Evolutionary conservation across 2,797 vertebrate species (phyloP).

Genomic region (Dendrocincla fuliginosa): DNA sequence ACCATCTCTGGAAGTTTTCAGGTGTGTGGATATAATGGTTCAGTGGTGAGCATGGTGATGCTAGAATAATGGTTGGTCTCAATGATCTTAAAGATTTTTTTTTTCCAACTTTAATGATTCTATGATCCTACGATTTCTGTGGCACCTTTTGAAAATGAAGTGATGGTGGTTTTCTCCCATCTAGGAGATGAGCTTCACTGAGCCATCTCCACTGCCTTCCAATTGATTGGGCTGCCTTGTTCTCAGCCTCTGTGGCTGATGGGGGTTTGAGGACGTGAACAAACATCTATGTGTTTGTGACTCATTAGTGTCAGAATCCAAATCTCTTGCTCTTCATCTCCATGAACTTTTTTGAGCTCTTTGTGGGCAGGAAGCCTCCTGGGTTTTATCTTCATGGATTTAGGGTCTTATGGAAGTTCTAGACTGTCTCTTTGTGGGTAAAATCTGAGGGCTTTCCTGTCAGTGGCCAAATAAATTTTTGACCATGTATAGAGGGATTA

Average conservation of each 20-base stretch:
- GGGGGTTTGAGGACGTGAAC: background rate
- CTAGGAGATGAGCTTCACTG: background rate
- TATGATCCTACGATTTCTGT: background rate
- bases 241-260: background rate
- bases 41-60: rapidly evolving
- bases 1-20: background rate
- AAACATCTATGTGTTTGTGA: background rate
- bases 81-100: background rate
- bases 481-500: background rate
- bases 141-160: background rate
- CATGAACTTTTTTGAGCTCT: background rate
- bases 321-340: background rate
- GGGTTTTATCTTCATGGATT: background rate
- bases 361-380: background rate
- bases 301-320: background rate
- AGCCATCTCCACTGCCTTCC: background rate
- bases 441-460: background rate
- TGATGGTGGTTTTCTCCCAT: background rate
- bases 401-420: background rate
- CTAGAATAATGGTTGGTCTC: background rate
- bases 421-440: background rate
- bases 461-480: background rate
- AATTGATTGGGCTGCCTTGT: background rate
- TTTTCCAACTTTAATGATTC: background rate
- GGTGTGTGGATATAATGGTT: background rate